Evolutionary conservation across 2,888 invertebrate genomes (phyloP).

Genomic region (Trissoscelio sp.): DNA sequence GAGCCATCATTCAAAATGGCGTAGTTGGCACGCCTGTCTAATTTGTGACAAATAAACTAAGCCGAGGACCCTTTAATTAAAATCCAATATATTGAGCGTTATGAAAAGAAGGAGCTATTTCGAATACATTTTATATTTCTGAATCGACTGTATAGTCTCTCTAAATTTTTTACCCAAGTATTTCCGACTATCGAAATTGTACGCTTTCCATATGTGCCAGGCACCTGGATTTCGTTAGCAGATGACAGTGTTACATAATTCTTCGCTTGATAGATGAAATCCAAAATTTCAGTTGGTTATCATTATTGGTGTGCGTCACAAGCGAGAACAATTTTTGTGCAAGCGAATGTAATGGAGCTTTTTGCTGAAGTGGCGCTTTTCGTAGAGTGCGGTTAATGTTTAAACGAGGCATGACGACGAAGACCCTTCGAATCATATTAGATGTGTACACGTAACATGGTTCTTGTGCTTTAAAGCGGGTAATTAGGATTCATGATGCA

Average conservation of each 20-base stretch:
- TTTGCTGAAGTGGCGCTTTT: constrained; percentile 19
- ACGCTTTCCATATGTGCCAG: constrained; percentile 61
- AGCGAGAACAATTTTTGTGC: no score
- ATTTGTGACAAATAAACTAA: constrained; percentile 67
- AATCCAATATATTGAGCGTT: constrained; percentile 57
- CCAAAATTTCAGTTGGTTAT: no score
- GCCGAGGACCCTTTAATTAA: constrained; percentile 59
- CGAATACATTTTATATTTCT: constrained; percentile 28
- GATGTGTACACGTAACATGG: constrained; percentile 57
- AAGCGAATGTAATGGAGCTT: background rate
- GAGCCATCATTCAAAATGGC: constrained; percentile 65
- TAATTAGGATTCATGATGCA: constrained; percentile 79
- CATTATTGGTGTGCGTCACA: no score
- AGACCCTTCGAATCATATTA: constrained; percentile 65
- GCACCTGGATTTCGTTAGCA: constrained; percentile 60
- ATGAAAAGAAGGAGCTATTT: constrained; percentile 40
- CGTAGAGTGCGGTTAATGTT: constrained; percentile 32
- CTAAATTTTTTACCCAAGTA: background rate
- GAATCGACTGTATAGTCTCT: background rate
- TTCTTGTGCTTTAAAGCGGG: constrained; percentile 70
- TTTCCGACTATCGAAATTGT: constrained; percentile 12
- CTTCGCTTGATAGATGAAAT: background rate
- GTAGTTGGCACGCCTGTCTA: constrained; percentile 68
- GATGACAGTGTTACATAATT: constrained; percentile 46
- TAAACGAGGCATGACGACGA: constrained; percentile 54